phyloP scores from a whole-genome alignment of 1,140 invertebrate species.

The Eueides isabella region DNA sequence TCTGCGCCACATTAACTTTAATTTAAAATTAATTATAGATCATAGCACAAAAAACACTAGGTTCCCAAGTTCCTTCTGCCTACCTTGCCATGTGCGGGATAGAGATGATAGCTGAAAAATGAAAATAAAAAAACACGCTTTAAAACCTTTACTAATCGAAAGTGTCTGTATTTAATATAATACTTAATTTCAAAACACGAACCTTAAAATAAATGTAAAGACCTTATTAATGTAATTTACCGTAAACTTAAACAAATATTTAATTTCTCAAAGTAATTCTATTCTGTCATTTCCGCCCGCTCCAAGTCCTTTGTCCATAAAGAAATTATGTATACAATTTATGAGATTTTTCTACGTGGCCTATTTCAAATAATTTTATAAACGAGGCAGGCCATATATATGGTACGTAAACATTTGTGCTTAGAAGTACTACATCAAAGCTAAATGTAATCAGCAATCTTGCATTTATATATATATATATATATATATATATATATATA shows the following conservation, averaged over 20 bases:
- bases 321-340: background rate
- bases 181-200: background rate
- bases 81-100: no score
- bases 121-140: no score
- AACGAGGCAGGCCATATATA: background rate
- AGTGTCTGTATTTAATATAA: no score
- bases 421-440: constrained; percentile 8
- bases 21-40: no score
- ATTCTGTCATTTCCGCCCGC: background rate
- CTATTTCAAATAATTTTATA: constrained; percentile 9
- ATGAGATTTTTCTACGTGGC: background rate
- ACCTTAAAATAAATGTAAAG: background rate
- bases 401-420: background rate
- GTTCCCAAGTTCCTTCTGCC: no score
- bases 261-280: constrained; percentile 1
- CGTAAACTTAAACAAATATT: background rate
- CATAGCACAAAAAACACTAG: no score
- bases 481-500: no score
- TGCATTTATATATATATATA: background rate
- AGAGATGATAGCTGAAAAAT: no score
- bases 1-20: no score
- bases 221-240: no score
- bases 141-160: no score
- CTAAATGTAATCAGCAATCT: background rate
- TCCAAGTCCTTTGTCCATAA: background rate